A percentile compares a stretch with the other conserved stretches of the same genome.
Conservation (phyloP, 2,113 vertebrate genomes). For the Morphnarchus princeps region DNA sequence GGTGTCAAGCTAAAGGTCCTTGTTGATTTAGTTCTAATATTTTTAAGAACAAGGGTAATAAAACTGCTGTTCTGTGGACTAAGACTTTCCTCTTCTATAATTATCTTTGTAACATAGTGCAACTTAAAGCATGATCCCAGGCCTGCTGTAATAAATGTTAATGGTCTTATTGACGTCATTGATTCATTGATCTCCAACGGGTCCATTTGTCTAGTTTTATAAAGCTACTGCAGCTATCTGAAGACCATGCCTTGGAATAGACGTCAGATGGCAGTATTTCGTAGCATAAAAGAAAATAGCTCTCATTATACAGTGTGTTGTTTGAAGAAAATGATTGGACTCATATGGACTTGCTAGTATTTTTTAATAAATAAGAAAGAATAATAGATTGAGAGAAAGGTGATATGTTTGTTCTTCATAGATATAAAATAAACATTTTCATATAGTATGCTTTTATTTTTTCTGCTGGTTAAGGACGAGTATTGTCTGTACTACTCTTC, state of each 20-base stretch:
- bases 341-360: not conserved
- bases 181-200: not conserved
- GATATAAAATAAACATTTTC: not conserved
- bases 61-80: not conserved
- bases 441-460: not conserved
- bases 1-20: not conserved
- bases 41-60: not conserved
- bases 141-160: not conserved
- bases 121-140: not conserved
- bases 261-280: constrained; percentile 47
- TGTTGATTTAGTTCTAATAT: not conserved
- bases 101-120: not conserved
- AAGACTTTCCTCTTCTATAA: not conserved
- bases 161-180: not conserved
- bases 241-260: not conserved
- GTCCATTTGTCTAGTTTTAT: not conserved
- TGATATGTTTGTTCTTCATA: not conserved
- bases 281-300: not conserved
- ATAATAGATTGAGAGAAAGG: not conserved
- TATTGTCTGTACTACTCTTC: not conserved
- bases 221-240: not conserved
- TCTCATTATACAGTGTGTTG: not conserved
- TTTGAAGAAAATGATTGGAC: not conserved
- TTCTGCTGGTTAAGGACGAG: not conserved
- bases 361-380: not conserved